Base-by-base conservation (phyloP, 1,140 invertebrate genomes). In the Rhopalosiphum maidis region DNA sequence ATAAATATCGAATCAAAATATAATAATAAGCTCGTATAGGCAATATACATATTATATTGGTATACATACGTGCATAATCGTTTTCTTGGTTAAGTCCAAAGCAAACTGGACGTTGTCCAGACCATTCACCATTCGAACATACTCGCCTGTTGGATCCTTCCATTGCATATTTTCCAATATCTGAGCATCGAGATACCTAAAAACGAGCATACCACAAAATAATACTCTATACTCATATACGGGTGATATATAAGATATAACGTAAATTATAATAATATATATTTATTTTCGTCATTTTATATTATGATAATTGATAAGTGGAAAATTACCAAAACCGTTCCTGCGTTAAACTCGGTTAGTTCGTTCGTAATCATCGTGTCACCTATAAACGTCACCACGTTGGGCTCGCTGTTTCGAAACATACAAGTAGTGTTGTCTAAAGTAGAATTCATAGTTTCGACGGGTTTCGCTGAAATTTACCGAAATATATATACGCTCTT, bases 41-140 rank as follows among this genome's bases (percentile, higher is more conserved):
- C 15, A 51, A 51, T 51, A 51, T 18, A 51, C 15, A 51, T 2
- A 51, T 51, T 1, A 11, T 46, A 68, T 18, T 87, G 18, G 7
- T 46, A 89, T 22, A 35, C 90, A 37, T 95, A 97, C 97, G 96
- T 7, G 97, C 97, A 95, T 98, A 98, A 95, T 98, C 97, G 94
- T 98, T 97, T 94, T 97, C 97, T 95, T 98, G 98, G 94, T 97
- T 98, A 0, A 98, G 95, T 2, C 97, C 97, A 94, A 97, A 97
- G 95, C 98, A 98, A 7, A 96, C 96, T 21, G 97, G 97, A 94
- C 97, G 97, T 1, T 96, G 96, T 22, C 97, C 97, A 82, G 97
- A 96, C 97, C 97, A 98, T 51, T 97, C 96, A 0, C 97, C 97
- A 85, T 96, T 96, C 41, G 97, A 95, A 95, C 98, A 98, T 91